Evolutionary conservation across 2,113 vertebrate genomes (phyloP), one percentile per base, ranked within the genome.

Genomic region (Clupea harengus): DNA sequence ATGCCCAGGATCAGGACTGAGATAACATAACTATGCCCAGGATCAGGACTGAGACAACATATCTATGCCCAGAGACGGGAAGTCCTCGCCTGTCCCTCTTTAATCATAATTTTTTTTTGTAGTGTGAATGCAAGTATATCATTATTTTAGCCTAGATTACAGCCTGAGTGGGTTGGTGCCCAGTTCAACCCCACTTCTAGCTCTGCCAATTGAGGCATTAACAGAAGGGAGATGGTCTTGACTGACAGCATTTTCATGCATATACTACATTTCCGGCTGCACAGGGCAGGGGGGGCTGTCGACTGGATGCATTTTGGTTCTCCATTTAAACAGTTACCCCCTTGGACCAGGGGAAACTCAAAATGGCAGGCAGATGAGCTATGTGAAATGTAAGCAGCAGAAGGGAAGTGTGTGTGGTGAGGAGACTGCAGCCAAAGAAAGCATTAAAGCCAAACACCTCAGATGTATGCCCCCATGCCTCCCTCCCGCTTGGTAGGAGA

Each of bases 1-100:
- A 39, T 39, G 39, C 1, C 90, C 91, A 92, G 91, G 90, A 89
- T 91, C 89, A 90, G 89, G 86, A 92, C 92, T 92, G 91, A 90
- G 88, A 90, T 89, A 88, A 89, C 82, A 82, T 72, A 81, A 88
- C 86, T 83, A 87, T 91, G 91, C 39, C 39, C 39, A 39, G 39
- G 90, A 89, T 91, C 89, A 90, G 89, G 86, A 92, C 92, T 92
- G 91, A 90, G 88, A 90, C 89, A 88, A 89, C 82, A 82, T 72
- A 81, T 88, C 86, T 83, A 87, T 91, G 91, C 39, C 39, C 39
- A 39, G 39, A 39, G 39, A 39, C 39, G 39, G 39, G 80, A 57
- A 72, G 60, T 87, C 78, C 86, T 47, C 81, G 45, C 75, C 86
- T 67, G 86, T 78, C 54, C 60, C 45, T 81, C 84, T 87, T 84